A percentile compares a stretch with the other conserved stretches of the same genome.
Conservation (phyloP, 2,113 vertebrate species). For the Melanerpes formicivorus region DNA sequence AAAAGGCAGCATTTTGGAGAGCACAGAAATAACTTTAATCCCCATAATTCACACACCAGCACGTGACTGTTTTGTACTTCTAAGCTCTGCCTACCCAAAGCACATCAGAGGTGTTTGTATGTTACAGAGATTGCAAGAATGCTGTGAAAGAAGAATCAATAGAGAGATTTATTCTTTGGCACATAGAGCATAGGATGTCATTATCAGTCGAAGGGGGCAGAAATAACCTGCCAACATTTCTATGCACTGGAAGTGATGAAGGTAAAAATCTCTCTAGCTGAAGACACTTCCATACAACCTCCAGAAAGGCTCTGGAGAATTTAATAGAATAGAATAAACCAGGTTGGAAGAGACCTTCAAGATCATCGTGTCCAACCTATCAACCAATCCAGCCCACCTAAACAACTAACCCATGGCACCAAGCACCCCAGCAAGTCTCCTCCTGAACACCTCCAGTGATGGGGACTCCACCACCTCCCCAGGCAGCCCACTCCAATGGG, state of each 20-base stretch:
- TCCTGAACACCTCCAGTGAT: too few relatives aligned
- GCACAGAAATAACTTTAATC: neutral
- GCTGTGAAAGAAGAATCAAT: neutral
- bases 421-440: too few relatives aligned
- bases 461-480: too few relatives aligned
- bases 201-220: neutral
- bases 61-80: neutral
- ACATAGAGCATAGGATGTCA: neutral
- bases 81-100: neutral
- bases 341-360: too few relatives aligned
- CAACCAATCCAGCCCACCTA: too few relatives aligned
- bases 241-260: too few relatives aligned
- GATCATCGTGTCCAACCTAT: too few relatives aligned
- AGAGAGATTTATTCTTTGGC: neutral
- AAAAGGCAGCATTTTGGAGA: neutral
- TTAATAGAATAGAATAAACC: too few relatives aligned
- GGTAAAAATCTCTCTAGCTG: neutral
- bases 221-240: neutral
- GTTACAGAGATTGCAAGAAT: neutral
- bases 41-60: neutral
- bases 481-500: too few relatives aligned
- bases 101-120: rapidly evolving
- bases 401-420: too few relatives aligned
- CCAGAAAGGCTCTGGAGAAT: neutral
- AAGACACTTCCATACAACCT: neutral